Percentiles rank a stretch among this genome's conserved stretches.
Evolutionary conservation across 2,113 vertebrate species (phyloP).

Genomic region (Poecilia latipinna): DNA sequence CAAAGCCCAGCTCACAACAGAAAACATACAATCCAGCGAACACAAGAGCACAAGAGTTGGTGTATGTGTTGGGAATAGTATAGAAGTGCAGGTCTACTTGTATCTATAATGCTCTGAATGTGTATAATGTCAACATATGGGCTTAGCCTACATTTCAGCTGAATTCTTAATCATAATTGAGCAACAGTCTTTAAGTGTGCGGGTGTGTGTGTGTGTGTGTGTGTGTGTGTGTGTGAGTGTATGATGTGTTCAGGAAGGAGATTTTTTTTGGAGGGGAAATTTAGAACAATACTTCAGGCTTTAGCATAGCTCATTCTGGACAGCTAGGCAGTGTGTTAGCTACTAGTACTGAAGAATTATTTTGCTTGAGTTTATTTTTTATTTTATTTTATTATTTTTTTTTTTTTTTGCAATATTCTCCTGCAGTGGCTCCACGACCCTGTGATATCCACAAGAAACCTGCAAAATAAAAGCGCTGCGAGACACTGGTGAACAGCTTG

Average conservation of each 20-base stretch:
- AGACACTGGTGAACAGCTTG: conserved; percentile 4
- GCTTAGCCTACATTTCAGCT: conserved; percentile 19
- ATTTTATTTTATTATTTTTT: no score
- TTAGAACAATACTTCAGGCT: conserved; percentile 65
- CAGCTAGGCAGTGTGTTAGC: conserved; percentile 11
- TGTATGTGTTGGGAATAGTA: background rate
- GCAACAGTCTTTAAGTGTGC: conserved; percentile 3
- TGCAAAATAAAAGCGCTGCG: background rate
- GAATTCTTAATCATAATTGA: conserved; percentile 6
- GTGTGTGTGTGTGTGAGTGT: background rate
- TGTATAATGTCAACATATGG: conserved; percentile 57
- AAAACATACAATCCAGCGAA: conserved; percentile 15
- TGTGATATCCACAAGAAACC: background rate
- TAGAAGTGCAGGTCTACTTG: conserved; percentile 11
- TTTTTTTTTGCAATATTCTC: conserved; percentile 11
- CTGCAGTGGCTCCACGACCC: background rate
- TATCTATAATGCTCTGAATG: conserved; percentile 39
- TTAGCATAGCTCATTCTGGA: conserved; percentile 9
- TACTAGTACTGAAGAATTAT: conserved; percentile 8
- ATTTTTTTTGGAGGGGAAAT: conserved; percentile 43
- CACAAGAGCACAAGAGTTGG: background rate
- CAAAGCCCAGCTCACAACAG: conserved; percentile 22
- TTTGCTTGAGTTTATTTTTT: background rate
- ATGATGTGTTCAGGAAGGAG: conserved; percentile 57
- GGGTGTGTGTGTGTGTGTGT: background rate